Evolutionary conservation across 1,140 invertebrate genomes (phyloP), one percentile per base, ranked within the genome.

Genomic region (Procambarus clarkii): DNA sequence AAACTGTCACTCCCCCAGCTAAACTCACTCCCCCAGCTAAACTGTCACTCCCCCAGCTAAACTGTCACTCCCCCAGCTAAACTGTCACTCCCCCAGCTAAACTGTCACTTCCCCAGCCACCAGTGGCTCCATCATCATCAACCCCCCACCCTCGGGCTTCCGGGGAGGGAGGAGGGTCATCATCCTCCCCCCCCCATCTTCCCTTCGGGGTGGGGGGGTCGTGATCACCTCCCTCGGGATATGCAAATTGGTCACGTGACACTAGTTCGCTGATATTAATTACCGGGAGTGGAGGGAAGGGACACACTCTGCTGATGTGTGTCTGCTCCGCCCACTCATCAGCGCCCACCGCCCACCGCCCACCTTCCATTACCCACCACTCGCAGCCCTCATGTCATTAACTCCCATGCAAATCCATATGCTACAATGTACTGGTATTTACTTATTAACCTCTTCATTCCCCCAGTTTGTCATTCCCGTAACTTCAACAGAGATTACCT

Each of bases 211-310:
- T 5, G 3, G 50, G 50, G 50, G 50, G 50, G n/a, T n/a, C n/a
- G 3, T 54, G 69, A 71, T 71, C 69, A 71, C 69, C 69, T 71
- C 69, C 69, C 69, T 18, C 21, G 69, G 69, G n/a, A 71, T 71
- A 71, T 71, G n/a, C 69, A 71, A 71, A 71, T n/a, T 71, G 69
- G 69, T 71, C 69, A 71, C 69, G 69, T 71, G 69, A 71, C 69
- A 3, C 69, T 18, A 71, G 69, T 71, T 71, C 69, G 69, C 24
- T 71, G 69, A 71, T 71, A 71, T 24, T 71, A 71, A 71, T 71
- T 71, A 71, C 69, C 69, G n/a, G 3, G 69, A 71, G 69, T 71
- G 69, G 69, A 9, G 3, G 69, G 21, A 18, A 3, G 21, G n/a
- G 60, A 18, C 54, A 7, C 60, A 9, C 60, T 21, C 18, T 21